These are phyloP conservation scores for Spodoptera exigua DNA, from an alignment of 2,888 invertebrate species.

Conservation along the genomic window DNA sequence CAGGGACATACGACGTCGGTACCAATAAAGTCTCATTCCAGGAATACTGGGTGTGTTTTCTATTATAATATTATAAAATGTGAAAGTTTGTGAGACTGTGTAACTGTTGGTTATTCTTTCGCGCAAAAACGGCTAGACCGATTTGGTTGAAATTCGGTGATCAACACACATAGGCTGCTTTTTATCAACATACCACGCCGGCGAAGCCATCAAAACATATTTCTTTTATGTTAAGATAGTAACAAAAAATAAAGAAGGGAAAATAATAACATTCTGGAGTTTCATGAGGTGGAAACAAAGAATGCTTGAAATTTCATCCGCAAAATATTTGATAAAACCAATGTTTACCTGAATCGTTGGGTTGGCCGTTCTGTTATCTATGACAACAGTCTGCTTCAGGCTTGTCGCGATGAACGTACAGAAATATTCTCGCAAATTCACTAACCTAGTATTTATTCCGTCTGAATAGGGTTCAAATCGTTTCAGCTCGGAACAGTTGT, in stretches of 20 bases:
- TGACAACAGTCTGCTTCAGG: conserved; percentile 73
- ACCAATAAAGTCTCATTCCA: background rate
- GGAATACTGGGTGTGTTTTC: no score
- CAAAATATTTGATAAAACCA: conserved; percentile 82
- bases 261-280: conserved; percentile 50
- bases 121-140: no score
- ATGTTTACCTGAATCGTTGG: conserved; percentile 78
- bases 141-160: no score
- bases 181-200: no score
- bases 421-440: conserved; percentile 68
- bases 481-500: conserved; percentile 79
- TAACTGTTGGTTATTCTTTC: no score
- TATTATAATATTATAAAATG: no score
- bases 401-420: conserved; percentile 65
- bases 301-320: conserved; percentile 80
- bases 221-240: conserved; percentile 32
- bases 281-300: conserved; percentile 69
- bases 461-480: conserved; percentile 79
- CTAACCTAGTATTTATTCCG: conserved; percentile 74
- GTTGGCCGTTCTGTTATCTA: conserved; percentile 78
- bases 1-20: background rate
- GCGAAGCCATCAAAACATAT: no score
- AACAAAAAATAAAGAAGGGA: conserved; percentile 29
- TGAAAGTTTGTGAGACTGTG: no score
- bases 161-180: no score